phyloP scores from a whole-genome alignment of 2,113 vertebrate species.

The Elaphurus davidianus region DNA sequence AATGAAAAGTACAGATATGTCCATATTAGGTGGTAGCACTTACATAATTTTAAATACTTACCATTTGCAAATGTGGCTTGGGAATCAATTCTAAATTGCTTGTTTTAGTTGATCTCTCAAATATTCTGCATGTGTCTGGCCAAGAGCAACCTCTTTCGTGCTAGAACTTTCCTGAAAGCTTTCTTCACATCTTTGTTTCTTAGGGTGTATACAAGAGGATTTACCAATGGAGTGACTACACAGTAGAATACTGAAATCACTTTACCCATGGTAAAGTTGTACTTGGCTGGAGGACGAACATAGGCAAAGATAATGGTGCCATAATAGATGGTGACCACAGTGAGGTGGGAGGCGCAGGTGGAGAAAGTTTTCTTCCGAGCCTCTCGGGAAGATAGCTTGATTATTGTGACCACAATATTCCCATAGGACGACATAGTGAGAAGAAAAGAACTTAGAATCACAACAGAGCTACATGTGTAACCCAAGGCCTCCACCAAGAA shows the following conservation, averaged over 20 bases:
- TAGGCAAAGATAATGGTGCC: constrained; percentile 66
- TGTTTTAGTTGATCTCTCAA: neutral
- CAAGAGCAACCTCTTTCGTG: neutral
- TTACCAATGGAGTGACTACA: constrained; percentile 48
- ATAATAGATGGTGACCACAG: constrained; percentile 56
- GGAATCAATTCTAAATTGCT: neutral
- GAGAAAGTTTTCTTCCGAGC: constrained; percentile 55
- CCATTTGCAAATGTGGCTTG: neutral
- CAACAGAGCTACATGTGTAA: constrained; percentile 47
- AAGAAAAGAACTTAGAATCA: constrained; percentile 56
- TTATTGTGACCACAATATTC: constrained; percentile 25
- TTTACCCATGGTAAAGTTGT: constrained; percentile 55
- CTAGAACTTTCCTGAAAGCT: constrained; percentile 13
- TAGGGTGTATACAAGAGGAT: constrained; percentile 57
- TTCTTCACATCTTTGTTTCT: constrained; percentile 55
- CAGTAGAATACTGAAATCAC: constrained; percentile 56
- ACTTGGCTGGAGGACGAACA: constrained; percentile 33
- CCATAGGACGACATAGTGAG: constrained; percentile 45
- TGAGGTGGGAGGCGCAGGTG: constrained; percentile 58
- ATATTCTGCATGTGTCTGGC: neutral
- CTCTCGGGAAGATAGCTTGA: constrained; percentile 28
- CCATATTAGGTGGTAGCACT: neutral
- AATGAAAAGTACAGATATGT: neutral
- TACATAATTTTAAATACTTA: neutral
- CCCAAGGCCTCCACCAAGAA: constrained; percentile 31